Evolutionary conservation across 2,888 invertebrate genomes (phyloP), one percentile per base, ranked within the genome.

Genomic region (Athalia rosae): DNA sequence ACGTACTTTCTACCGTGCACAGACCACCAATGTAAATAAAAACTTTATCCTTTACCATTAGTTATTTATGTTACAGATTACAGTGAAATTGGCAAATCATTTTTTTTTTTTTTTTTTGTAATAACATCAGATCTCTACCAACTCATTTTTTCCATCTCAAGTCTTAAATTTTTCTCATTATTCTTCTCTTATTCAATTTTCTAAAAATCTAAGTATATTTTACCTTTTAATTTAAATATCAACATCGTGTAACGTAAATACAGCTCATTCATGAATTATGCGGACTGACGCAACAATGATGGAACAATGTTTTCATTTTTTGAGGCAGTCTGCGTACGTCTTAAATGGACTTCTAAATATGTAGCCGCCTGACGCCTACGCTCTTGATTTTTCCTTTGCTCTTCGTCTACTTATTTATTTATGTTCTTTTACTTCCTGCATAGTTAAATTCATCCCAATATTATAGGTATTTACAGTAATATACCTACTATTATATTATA

Each of bases 391-490:
- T 4, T 11, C 9, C 9, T 61, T n/a, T 61, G 4, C 13, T 61
- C 13, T n/a, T 53, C 3, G 9, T 61, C 61, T n/a, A 45, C 53
- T 69, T 56, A 56, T 53, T n/a, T 47, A 48, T 66, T 47, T 48
- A 28, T 63, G 8, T 67, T 13, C 0, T 67, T 67, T 67, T 28
- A 15, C 53, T 67, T 43, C 41, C n/a, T 53, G 4, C 47, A 28
- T 62, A 6, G 5, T 58, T 62, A 43, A 13, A 45, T n/a, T 50
- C 59, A 56, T 77, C 67, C 45, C 69, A 66, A 77, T 77, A 59
- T 28, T 85, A 85, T 84, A 87, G 85, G 83, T 88, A 88, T 88
- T 86, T 88, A 88, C 88, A 88, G 84, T 87, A 87, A 87, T 87
- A 85, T 86, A 85, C 82, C 84, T 87, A 85, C 85, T 83, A 80